phyloP scores from a whole-genome alignment of 2,797 vertebrate species.

The Leptodactylus fallax region DNA sequence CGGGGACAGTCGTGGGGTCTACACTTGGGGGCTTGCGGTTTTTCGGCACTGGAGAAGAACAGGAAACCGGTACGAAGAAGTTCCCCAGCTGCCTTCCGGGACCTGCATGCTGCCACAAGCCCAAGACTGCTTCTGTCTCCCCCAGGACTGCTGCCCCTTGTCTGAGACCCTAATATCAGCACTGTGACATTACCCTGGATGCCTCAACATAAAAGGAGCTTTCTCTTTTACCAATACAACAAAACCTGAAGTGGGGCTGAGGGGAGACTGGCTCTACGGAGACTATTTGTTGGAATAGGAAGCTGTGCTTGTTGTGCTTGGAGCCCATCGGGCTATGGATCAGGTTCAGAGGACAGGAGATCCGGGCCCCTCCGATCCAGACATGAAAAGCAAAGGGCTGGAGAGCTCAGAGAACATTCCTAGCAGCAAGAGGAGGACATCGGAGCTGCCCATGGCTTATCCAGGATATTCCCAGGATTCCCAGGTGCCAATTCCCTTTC shows the following conservation, averaged over 20 bases:
- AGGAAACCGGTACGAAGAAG: slow-evolving; percentile 20
- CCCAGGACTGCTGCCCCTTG: not conserved
- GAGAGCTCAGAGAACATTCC: slow-evolving; percentile 63
- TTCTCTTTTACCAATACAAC: not conserved
- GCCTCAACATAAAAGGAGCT: not conserved
- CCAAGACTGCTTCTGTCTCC: slow-evolving; percentile 19
- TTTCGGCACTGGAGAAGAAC: slow-evolving; percentile 6
- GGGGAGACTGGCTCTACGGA: no score
- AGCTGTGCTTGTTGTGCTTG: slow-evolving; percentile 56
- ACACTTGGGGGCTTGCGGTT: slow-evolving; percentile 14
- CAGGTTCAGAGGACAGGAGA: slow-evolving; percentile 70
- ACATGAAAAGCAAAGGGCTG: slow-evolving; percentile 78
- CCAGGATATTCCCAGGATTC: slow-evolving; percentile 79
- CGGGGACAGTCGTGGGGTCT: slow-evolving; percentile 17
- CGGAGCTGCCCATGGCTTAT: slow-evolving; percentile 72
- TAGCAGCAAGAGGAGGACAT: slow-evolving; percentile 62
- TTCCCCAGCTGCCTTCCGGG: slow-evolving; percentile 42
- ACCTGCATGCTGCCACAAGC: slow-evolving; percentile 58
- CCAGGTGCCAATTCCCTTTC: slow-evolving; percentile 79
- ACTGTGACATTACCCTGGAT: not conserved
- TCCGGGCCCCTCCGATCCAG: slow-evolving; percentile 74
- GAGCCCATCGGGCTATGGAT: slow-evolving; percentile 62
- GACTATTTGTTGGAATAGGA: slow-evolving; percentile 31
- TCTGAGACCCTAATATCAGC: not conserved
- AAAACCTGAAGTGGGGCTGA: slow-evolving; percentile 63